phyloP scores from a whole-genome alignment of 2,113 vertebrate species.

The Corvus hawaiiensis region DNA sequence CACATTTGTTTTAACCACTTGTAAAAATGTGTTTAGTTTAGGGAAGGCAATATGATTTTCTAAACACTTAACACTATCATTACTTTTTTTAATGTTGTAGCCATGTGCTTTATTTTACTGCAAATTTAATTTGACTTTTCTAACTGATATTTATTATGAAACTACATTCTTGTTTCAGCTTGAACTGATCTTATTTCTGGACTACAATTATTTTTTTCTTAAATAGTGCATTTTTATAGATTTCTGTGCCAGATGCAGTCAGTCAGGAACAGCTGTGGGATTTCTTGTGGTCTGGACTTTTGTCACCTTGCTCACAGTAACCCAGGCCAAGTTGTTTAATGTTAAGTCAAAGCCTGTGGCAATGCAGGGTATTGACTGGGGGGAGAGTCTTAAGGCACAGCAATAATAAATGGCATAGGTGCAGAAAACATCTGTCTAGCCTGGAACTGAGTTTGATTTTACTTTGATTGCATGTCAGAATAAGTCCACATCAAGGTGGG shows the following conservation, averaged over 20 bases:
- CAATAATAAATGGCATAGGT: background rate
- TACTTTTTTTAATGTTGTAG: background rate
- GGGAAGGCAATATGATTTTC: background rate
- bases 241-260: background rate
- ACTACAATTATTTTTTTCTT: background rate
- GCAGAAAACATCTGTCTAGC: background rate
- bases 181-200: background rate
- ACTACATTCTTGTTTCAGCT: background rate
- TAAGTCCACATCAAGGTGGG: accelerated
- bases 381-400: background rate
- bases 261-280: background rate
- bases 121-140: background rate
- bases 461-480: background rate
- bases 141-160: background rate
- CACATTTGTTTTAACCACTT: background rate
- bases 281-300: background rate
- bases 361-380: accelerated
- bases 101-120: background rate
- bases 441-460: background rate
- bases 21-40: background rate
- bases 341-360: background rate
- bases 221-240: background rate
- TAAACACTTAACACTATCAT: background rate
- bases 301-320: background rate
- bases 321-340: background rate